Evolutionary conservation across 2,113 vertebrate species (phyloP), one percentile per base, ranked within the genome.

Genomic region (Eurystomus gularis): DNA sequence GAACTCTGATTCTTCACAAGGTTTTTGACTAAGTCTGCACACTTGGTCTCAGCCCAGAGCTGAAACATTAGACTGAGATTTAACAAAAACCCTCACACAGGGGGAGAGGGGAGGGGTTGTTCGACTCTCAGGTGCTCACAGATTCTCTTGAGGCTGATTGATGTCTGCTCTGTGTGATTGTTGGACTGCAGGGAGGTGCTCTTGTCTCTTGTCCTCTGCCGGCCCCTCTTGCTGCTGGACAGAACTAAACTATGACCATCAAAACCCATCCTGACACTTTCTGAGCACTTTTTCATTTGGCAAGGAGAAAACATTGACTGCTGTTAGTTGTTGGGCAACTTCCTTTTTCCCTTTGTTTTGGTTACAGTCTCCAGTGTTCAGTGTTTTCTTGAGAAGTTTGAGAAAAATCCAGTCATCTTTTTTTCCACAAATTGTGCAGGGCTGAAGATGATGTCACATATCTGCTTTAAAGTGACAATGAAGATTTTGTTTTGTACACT

Each of bases 341-440:
- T 90, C 15, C 19, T 19, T 82, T 94, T 94, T 64, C 29, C 9
- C 75, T 94, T 92, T 95, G 76, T 68, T 94, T 91, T 95, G 87
- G 81, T 94, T 94, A 91, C 93, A 52, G 84, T 93, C 57, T 79
- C 66, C 82, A 94, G 66, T 28, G 69, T 69, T 82, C 66, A 76
- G 44, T 93, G 52, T 76, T 89, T 92, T 60, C 52, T 64, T 79
- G 57, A 58, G 65, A 75, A 79, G 42, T 29, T 48, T 82, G 73
- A 93, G 69, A 79, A 88, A 84, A 93, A 82, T 77, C 39, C 54
- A 58, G 40, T 91, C 33, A 78, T 93, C 51, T 75, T 17, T 91
- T 88, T 96, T 94, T 82, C 19, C 81, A 80, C 33, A 23, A 75
- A 70, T 55, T 75, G 9, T 79, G 23, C 40, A 57, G 66, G n/a